Conservation (phyloP, 2,113 vertebrate species). For the Ornithorhynchus anatinus region DNA sequence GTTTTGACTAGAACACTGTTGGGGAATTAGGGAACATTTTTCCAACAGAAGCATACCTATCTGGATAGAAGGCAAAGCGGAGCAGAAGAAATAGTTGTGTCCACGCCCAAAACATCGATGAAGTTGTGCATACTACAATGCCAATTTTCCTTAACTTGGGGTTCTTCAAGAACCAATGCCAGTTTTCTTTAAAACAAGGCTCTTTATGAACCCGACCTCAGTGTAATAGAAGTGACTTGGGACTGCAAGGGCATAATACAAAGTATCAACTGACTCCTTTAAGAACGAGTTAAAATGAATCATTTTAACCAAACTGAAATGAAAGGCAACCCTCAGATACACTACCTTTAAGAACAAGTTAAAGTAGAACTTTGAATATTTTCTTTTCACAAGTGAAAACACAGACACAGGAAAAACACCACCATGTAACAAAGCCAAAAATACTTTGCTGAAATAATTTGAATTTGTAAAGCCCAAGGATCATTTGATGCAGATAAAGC, state of each 20-base stretch:
- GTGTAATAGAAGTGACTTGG: no score
- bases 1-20: no score
- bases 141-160: no score
- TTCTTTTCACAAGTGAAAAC: neutral
- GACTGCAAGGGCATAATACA: slow-evolving; percentile 2
- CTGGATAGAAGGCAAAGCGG: no score
- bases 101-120: no score
- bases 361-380: neutral
- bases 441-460: slow-evolving; percentile 22
- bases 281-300: neutral
- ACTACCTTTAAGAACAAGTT: neutral
- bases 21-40: no score
- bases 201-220: no score
- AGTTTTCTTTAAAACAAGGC: no score
- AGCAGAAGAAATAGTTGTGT: no score
- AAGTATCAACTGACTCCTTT: neutral
- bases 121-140: no score
- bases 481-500: slow-evolving; percentile 27
- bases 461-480: slow-evolving; percentile 22
- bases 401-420: neutral
- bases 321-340: neutral
- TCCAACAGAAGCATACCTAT: no score
- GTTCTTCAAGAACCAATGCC: no score
- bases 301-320: neutral
- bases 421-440: slow-evolving; percentile 32